These are phyloP conservation scores for Drepanosiphum platanoidis DNA, from an alignment of 2,888 invertebrate species.

Conservation along the genomic window DNA sequence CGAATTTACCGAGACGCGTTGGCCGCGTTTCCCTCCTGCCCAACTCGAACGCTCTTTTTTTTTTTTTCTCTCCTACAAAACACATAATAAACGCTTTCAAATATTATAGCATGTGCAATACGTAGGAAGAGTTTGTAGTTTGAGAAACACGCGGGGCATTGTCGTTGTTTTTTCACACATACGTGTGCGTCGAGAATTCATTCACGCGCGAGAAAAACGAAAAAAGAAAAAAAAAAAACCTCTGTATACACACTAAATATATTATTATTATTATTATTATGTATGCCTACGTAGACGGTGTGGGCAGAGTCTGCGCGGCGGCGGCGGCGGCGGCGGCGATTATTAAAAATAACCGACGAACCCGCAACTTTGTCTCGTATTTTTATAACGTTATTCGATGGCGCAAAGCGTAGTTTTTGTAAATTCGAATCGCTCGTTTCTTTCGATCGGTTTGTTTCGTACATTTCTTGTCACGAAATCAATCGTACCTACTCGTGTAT, in stretches of 20 bases:
- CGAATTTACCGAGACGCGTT: slow-evolving; percentile 49
- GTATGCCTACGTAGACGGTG: background rate
- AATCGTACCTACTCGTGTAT: no score
- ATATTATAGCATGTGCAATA: slow-evolving; percentile 54
- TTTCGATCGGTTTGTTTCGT: no score
- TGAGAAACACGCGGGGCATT: slow-evolving; percentile 30
- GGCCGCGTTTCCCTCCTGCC: slow-evolving; percentile 56
- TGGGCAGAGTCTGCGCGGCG: slow-evolving; percentile 1
- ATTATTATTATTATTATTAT: background rate
- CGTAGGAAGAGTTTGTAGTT: slow-evolving; percentile 45
- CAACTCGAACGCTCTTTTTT: slow-evolving; percentile 33
- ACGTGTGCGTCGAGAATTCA: background rate
- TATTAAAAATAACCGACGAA: background rate
- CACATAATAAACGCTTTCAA: slow-evolving; percentile 63
- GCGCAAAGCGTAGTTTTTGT: background rate
- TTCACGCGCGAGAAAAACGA: slow-evolving; percentile 12
- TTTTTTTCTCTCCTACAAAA: background rate
- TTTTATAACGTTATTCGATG: background rate
- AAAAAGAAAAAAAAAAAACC: slow-evolving; percentile 25
- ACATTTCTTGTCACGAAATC: no score
- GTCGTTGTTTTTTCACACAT: slow-evolving; percentile 33
- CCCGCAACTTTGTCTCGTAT: background rate
- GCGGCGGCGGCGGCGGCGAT: no score
- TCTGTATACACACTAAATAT: background rate
- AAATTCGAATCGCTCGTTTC: background rate